Evolutionary conservation across 2,888 invertebrate species (phyloP).

Genomic region (Tipula unca): DNA sequence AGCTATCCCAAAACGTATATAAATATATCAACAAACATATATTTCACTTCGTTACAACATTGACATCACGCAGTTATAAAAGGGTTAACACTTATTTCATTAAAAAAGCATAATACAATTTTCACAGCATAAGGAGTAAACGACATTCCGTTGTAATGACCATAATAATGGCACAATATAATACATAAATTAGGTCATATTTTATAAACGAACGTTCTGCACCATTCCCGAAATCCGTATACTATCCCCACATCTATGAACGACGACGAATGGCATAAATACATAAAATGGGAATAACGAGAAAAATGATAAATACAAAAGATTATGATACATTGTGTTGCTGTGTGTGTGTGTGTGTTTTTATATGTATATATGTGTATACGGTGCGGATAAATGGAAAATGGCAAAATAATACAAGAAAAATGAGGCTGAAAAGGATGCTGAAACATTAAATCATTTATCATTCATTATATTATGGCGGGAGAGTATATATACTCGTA

Average conservation of each 20-base stretch:
- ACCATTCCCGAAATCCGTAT: not conserved
- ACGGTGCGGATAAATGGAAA: not conserved
- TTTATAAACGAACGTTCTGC: not conserved
- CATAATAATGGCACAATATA: too few relatives aligned
- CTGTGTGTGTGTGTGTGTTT: not conserved
- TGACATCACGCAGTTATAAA: too few relatives aligned
- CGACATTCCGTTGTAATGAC: too few relatives aligned
- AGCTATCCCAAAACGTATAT: too few relatives aligned
- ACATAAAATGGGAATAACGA: not conserved
- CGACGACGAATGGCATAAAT: not conserved
- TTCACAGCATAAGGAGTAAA: too few relatives aligned
- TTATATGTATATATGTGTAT: not conserved
- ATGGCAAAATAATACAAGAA: not conserved
- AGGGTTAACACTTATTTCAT: too few relatives aligned
- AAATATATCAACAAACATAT: too few relatives aligned
- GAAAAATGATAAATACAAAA: not conserved
- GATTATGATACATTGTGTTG: not conserved
- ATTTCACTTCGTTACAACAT: too few relatives aligned
- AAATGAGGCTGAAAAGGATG: not conserved
- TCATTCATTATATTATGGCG: not conserved
- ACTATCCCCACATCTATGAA: not conserved
- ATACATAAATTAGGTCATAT: too few relatives aligned
- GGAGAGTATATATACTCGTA: not conserved
- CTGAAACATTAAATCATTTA: not conserved
- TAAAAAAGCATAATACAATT: too few relatives aligned